These are phyloP conservation scores for Monarcha castaneiventris DNA, from an alignment of 2,113 vertebrate genomes.

Conservation along the genomic window DNA sequence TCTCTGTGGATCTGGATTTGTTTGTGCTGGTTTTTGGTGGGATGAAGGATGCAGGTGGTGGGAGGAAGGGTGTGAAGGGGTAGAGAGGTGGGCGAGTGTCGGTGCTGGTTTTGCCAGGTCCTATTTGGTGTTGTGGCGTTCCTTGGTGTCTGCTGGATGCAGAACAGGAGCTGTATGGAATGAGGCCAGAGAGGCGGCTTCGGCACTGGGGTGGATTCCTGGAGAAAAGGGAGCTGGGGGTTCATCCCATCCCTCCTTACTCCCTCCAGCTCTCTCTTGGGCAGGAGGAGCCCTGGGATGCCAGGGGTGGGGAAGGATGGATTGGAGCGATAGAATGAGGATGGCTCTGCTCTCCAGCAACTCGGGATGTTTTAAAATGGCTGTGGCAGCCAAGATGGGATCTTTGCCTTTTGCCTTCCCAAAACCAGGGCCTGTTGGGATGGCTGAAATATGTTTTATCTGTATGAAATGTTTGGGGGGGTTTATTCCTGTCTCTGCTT, in stretches of 20 bases:
- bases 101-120: neutral
- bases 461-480: neutral
- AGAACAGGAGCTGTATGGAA: neutral
- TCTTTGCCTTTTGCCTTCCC: neutral
- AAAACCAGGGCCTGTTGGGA: neutral
- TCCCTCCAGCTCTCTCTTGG: neutral
- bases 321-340: accelerated
- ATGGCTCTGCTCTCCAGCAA: neutral
- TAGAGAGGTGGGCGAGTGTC: neutral
- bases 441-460: neutral
- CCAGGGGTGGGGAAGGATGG: neutral
- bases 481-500: neutral
- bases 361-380: neutral
- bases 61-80: neutral
- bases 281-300: neutral
- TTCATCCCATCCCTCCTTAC: neutral
- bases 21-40: neutral
- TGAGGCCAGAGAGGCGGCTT: neutral
- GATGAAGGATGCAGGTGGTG: neutral
- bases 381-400: neutral
- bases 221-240: neutral
- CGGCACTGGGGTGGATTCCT: neutral
- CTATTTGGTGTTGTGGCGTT: accelerated
- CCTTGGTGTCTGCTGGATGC: neutral
- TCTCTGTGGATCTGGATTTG: accelerated